These are phyloP conservation scores for Eulemur macaco DNA, from an alignment of 2,113 vertebrate species.

Conservation along the genomic window DNA sequence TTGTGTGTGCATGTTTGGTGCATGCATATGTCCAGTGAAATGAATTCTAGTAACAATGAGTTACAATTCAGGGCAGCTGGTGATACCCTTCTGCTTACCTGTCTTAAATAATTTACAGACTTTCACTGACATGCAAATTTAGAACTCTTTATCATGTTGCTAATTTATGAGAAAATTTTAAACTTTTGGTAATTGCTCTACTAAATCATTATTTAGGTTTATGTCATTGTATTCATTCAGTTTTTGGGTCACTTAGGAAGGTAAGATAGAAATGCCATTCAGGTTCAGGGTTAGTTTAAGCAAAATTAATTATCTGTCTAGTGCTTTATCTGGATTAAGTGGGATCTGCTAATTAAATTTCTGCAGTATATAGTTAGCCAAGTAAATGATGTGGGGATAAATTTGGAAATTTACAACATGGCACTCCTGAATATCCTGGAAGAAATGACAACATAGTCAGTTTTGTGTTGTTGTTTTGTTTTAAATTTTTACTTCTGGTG, in stretches of 20 bases:
- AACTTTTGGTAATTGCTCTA: conserved; percentile 65
- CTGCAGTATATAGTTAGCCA: not conserved
- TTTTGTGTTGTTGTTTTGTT: not conserved
- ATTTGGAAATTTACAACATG: not conserved
- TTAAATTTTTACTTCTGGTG: not conserved
- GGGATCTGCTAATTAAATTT: conserved; percentile 40
- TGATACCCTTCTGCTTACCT: not conserved
- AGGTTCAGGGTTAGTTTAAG: conserved; percentile 66
- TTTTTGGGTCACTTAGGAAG: conserved; percentile 59
- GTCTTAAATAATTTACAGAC: conserved; percentile 46
- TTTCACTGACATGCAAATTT: conserved; percentile 9
- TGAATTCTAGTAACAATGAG: not conserved
- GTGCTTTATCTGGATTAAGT: conserved; percentile 33
- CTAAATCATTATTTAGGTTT: conserved; percentile 74
- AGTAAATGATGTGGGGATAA: not conserved
- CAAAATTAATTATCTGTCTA: conserved; percentile 75
- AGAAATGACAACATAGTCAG: not conserved
- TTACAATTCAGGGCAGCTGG: not conserved
- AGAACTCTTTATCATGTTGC: not conserved
- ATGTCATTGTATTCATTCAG: conserved; percentile 53
- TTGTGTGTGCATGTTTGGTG: not conserved
- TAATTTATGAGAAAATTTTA: conserved; percentile 37
- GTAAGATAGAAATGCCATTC: conserved; percentile 40
- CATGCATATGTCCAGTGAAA: not conserved
- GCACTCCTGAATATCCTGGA: not conserved